phyloP scores from a whole-genome alignment of 2,888 invertebrate species.

The Idaea biselata region DNA sequence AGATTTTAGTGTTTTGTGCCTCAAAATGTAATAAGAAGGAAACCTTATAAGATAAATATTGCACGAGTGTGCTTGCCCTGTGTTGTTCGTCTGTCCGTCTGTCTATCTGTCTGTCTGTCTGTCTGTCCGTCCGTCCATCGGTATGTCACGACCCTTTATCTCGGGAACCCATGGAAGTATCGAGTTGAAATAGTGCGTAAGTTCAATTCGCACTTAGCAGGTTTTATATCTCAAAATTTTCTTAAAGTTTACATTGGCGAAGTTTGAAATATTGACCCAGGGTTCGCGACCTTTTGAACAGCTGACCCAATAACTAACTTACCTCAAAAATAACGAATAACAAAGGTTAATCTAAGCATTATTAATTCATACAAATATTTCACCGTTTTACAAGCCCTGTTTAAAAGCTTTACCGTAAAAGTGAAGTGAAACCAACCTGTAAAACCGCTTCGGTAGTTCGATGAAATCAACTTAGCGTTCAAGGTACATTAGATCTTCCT shows the following conservation, averaged over 20 bases:
- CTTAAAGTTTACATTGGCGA: background rate
- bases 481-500: background rate
- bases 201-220: too few species aligned
- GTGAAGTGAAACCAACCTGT: background rate
- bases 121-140: too few species aligned
- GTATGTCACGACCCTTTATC: too few species aligned
- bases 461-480: background rate
- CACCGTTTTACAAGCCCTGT: background rate
- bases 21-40: too few species aligned
- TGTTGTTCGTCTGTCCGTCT: too few species aligned
- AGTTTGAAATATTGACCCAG: background rate
- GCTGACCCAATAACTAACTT: background rate
- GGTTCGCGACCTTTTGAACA: background rate
- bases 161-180: too few species aligned
- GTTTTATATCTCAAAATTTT: too few species aligned
- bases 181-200: too few species aligned
- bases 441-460: slow-evolving; percentile 1
- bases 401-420: slow-evolving; percentile 1
- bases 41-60: too few species aligned
- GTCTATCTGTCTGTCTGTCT: too few species aligned
- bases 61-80: too few species aligned
- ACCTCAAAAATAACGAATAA: background rate
- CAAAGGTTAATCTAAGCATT: background rate
- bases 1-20: too few species aligned
- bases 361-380: slow-evolving; percentile 4